Percentiles rank a stretch among this genome's conserved stretches.
Conservation (phyloP, 2,797 vertebrate genomes). For the Squalus acanthias region DNA sequence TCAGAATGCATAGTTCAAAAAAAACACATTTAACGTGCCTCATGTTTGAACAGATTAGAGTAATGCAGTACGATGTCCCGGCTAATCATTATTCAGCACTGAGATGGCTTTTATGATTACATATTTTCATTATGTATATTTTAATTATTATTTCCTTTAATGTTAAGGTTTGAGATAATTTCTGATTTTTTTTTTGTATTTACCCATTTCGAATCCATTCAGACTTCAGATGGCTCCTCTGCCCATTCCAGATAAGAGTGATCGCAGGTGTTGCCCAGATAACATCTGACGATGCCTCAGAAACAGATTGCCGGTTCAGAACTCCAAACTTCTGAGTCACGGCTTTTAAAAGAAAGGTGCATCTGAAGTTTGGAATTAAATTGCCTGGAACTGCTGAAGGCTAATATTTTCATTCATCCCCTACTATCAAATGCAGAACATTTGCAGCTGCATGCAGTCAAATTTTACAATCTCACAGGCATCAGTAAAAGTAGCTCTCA, state of each 20-base stretch:
- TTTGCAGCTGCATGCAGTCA: background rate
- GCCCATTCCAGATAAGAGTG: background rate
- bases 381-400: constrained; percentile 2
- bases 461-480: background rate
- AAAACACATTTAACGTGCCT: background rate
- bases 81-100: background rate
- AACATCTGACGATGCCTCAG: background rate
- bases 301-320: background rate
- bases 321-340: background rate
- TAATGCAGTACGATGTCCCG: background rate
- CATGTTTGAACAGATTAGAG: background rate
- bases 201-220: background rate
- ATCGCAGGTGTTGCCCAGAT: background rate
- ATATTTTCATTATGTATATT: background rate
- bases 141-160: background rate
- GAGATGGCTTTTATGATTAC: background rate
- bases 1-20: background rate
- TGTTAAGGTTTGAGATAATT: background rate
- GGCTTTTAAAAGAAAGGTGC: background rate
- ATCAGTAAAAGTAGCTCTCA: background rate
- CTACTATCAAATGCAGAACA: background rate
- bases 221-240: background rate
- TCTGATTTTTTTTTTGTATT: background rate
- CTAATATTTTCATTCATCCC: background rate
- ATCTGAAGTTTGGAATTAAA: constrained; percentile 1